Percentiles rank a stretch among this genome's conserved stretches.
Evolutionary conservation across 2,113 vertebrate genomes (phyloP).

Genomic region (Apaloderma vittatum): DNA sequence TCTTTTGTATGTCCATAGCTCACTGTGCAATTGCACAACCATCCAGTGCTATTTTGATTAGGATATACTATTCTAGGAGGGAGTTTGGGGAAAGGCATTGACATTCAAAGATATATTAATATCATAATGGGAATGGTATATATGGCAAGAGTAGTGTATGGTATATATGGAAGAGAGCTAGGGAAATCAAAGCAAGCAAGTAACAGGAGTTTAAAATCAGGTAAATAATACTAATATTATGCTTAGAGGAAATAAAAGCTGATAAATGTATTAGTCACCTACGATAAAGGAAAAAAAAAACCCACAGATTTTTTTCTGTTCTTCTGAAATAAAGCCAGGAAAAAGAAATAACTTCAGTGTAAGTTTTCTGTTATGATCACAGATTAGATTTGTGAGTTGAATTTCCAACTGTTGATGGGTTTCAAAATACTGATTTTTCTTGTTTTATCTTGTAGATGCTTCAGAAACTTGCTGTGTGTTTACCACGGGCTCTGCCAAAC

Average conservation of each 20-base stretch:
- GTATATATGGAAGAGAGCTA: not conserved
- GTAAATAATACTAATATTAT: not conserved
- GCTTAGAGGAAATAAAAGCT: not conserved
- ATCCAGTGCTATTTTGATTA: not conserved
- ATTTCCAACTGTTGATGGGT: not conserved
- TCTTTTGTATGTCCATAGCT: not conserved
- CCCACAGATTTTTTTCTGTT: not conserved
- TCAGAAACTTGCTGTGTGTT: conserved; percentile 47
- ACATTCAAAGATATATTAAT: not conserved
- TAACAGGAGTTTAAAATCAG: not conserved
- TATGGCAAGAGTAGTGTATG: not conserved
- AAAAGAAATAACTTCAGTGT: not conserved
- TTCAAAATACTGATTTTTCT: conserved; percentile 19
- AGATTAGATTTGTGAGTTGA: not conserved
- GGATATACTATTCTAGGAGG: not conserved
- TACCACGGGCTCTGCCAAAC: conserved; percentile 47
- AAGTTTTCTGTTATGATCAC: not conserved
- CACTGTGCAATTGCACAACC: not conserved
- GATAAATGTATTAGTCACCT: not conserved
- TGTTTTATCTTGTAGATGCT: conserved; percentile 68
- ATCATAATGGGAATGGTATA: rapidly evolving
- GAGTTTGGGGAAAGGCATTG: not conserved
- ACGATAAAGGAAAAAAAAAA: not conserved
- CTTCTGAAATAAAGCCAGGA: not conserved
- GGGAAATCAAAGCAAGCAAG: not conserved